Percentiles rank a stretch among this genome's conserved stretches.
Evolutionary conservation across 2,888 invertebrate genomes (phyloP).

Genomic region (Macaria liturata): DNA sequence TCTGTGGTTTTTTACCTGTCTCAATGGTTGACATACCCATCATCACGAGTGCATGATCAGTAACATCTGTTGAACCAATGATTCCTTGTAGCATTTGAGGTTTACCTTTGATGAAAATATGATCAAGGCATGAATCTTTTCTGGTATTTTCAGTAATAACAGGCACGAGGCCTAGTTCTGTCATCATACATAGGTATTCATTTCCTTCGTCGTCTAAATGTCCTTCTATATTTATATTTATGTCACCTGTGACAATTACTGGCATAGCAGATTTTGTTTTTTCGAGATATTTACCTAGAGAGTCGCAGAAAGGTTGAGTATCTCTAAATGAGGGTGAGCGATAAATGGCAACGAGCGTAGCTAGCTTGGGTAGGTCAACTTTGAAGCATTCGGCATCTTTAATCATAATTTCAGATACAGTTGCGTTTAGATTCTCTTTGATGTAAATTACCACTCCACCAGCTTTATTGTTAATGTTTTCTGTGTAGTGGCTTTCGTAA

Average conservation of each 20-base stretch:
- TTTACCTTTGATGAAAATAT: constrained; percentile 2
- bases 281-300: not conserved
- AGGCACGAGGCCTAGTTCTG: not conserved
- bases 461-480: not conserved
- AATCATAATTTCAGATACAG: not conserved
- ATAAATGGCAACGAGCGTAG: constrained; percentile 1
- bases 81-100: not conserved
- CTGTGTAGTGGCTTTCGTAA: not conserved
- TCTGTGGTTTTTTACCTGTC: not conserved
- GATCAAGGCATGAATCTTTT: constrained; percentile 1
- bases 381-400: not conserved
- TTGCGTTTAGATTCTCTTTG: not conserved
- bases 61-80: not conserved
- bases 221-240: not conserved
- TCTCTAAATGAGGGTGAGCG: not conserved
- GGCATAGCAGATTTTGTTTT: not conserved
- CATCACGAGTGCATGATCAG: not conserved
- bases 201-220: not conserved
- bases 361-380: not conserved
- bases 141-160: not conserved
- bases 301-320: not conserved
- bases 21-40: not conserved
- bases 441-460: constrained; percentile 1
- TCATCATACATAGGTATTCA: constrained; percentile 4
- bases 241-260: not conserved